Evolutionary conservation across 2,113 vertebrate species (phyloP).

Genomic region (Coreoperca whiteheadi): DNA sequence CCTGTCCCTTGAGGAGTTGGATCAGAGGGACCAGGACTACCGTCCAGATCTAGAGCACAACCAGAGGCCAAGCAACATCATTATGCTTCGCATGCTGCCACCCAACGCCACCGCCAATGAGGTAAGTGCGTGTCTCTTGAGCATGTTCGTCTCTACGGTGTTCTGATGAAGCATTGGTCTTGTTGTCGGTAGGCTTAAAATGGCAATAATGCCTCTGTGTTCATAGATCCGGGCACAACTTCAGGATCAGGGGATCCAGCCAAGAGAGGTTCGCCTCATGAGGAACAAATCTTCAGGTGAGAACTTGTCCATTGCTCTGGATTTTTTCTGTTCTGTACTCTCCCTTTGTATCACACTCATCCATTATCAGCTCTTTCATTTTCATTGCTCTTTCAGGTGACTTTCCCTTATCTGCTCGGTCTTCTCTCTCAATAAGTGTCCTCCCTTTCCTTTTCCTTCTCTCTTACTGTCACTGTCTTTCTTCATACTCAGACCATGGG

Average conservation of each 20-base stretch:
- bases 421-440: conserved; percentile 6
- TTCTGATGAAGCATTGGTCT: neutral
- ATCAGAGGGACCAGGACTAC: conserved; percentile 92
- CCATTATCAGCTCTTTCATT: conserved; percentile 28
- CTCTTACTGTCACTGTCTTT: conserved; percentile 22
- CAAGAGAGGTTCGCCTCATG: conserved; percentile 92
- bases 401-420: conserved; percentile 27
- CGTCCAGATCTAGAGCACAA: conserved; percentile 87
- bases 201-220: conserved; percentile 13
- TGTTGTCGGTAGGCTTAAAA: neutral
- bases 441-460: neutral
- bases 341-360: conserved; percentile 30
- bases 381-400: conserved; percentile 6
- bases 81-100: conserved; percentile 94
- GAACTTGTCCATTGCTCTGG: conserved; percentile 57
- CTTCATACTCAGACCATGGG: conserved; percentile 7
- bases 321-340: conserved; percentile 3
- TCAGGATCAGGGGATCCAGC: conserved; percentile 90
- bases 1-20: conserved; percentile 77
- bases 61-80: conserved; percentile 92
- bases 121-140: conserved; percentile 69
- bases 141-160: neutral
- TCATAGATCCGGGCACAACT: conserved; percentile 89
- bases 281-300: conserved; percentile 96
- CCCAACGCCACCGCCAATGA: conserved; percentile 90